Conservation (phyloP, 1,140 invertebrate species). For the Stenopsyche tienmushanensis region DNA sequence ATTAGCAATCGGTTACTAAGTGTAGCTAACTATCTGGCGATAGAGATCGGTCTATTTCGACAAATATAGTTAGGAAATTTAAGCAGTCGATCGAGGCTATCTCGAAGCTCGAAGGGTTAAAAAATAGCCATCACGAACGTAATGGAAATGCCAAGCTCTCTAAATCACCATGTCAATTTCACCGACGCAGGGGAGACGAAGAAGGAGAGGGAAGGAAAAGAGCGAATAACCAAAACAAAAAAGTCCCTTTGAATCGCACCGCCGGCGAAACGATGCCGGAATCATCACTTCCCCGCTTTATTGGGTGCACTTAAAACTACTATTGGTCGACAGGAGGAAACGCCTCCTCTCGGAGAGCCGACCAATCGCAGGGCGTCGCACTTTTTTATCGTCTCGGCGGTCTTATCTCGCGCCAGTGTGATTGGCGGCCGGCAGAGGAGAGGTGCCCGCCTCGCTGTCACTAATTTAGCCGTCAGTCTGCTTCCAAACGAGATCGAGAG, state of each 20-base stretch:
- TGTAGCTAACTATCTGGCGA: too few relatives aligned
- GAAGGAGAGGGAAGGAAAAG: neutral
- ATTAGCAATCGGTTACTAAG: too few relatives aligned
- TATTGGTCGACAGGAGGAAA: constrained; percentile 15
- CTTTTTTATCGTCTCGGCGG: neutral
- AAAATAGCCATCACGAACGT: too few relatives aligned
- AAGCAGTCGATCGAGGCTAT: too few relatives aligned
- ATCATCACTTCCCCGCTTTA: too few relatives aligned
- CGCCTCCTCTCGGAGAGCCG: neutral
- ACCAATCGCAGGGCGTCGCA: constrained; percentile 15
- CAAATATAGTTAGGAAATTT: too few relatives aligned
- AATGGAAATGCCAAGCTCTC: constrained; percentile 8
- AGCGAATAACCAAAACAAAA: neutral
- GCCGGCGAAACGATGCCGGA: too few relatives aligned
- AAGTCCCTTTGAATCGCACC: constrained; percentile 11
- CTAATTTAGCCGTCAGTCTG: constrained; percentile 25
- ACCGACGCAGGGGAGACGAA: neutral
- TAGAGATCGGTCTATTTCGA: too few relatives aligned
- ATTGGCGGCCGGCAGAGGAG: neutral
- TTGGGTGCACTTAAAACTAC: neutral
- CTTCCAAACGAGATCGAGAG: constrained; percentile 19
- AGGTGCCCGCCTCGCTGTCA: neutral
- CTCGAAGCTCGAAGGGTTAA: too few relatives aligned
- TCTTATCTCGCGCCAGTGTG: neutral
- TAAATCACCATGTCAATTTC: constrained; percentile 20